Evolutionary conservation across 2,888 invertebrate genomes (phyloP), one percentile per base, ranked within the genome.

Genomic region (Cephus rjabovi): DNA sequence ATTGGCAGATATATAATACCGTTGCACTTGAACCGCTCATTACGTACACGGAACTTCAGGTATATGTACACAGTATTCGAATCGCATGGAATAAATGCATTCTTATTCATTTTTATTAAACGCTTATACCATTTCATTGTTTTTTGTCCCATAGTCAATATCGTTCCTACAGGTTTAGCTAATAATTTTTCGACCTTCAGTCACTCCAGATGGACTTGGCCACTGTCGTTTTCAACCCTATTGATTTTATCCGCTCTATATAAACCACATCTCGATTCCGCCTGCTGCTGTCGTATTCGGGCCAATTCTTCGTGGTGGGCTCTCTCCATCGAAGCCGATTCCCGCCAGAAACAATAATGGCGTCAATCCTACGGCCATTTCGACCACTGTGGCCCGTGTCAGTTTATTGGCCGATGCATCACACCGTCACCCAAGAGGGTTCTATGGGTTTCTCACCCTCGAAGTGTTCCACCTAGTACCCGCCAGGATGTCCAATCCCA

Each of bases 401-500:
- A 87, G 87, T 90, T 91, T 91, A 91, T 91, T 90, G 90, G 87
- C 83, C 89, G 86, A 90, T 90, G 89, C 85, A 89, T 90, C 88
- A 89, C 87, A 83, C 86, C 85, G 82, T 89, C 86, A 85, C 88
- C 87, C 87, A 79, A 74, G 80, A 84, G 84, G 82, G 77, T 80
- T 81, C 80, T 78, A 75, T 56, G 56, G 34, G 34, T 23, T 40
- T 73, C 76, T 78, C 78, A 78, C 78, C 78, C 78, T 75, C 35
- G 35, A 78, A 75, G 75, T 75, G 71, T 71, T 23, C 33, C 71
- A 71, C 71, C 23, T 33, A 71, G 33, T 34, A 34, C 71, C 33
- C 71, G 31, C 71, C 56, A 56, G 56, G 71, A 34, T 71, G 78
- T 77, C 79, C 79, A 81, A 76, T 85, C 85, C 83, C 84, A 85